Percentiles rank a stretch among this genome's conserved stretches.
phyloP scores from a whole-genome alignment of 1,140 invertebrate species.

The Saccostrea glomerata region DNA sequence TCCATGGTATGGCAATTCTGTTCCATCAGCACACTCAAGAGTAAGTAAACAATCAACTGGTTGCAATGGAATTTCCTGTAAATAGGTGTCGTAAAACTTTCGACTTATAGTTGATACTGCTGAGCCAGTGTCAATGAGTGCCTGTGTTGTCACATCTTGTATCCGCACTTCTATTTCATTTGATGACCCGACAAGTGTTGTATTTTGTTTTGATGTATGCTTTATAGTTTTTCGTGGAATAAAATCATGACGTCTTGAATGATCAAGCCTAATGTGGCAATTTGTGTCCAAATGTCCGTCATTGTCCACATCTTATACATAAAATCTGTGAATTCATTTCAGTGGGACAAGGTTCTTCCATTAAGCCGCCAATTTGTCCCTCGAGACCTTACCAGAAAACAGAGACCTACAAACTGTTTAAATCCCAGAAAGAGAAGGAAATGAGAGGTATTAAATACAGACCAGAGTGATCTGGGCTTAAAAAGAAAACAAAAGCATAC shows the following conservation, averaged over 20 bases:
- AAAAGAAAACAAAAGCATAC: too few species aligned
- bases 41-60: constrained; percentile 35
- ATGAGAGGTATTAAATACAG: too few species aligned
- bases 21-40: constrained; percentile 14
- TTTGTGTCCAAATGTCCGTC: constrained; percentile 32
- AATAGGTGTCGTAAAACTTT: constrained; percentile 44
- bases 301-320: constrained; percentile 24
- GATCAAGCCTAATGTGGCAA: constrained; percentile 24
- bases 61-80: background rate
- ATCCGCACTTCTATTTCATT: constrained; percentile 42
- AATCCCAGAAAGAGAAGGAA: too few species aligned
- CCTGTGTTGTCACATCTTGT: constrained; percentile 18
- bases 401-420: too few species aligned
- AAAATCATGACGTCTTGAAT: background rate
- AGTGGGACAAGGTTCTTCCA: background rate
- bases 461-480: too few species aligned
- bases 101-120: constrained; percentile 36
- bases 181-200: constrained; percentile 40
- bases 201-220: background rate
- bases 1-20: constrained; percentile 1
- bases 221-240: background rate
- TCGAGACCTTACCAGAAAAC: too few species aligned
- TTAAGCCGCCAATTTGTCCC: constrained; percentile 17
- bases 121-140: constrained; percentile 51
- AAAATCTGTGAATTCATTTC: too few species aligned